Conservation (phyloP, 2,888 invertebrate species). For the Arenicola marina region DNA sequence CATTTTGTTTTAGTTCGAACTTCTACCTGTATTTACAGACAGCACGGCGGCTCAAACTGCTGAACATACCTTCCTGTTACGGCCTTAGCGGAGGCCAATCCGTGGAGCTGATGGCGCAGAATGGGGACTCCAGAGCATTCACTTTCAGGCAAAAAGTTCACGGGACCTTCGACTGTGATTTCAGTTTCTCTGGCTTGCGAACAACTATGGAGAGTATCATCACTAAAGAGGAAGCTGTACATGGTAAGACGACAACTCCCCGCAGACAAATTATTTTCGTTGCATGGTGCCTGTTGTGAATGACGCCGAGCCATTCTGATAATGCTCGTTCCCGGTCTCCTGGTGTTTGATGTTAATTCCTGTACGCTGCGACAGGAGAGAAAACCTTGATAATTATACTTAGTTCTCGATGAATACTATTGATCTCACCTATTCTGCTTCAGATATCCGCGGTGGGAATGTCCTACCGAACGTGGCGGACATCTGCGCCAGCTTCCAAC, state of each 20-base stretch:
- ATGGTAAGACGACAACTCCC: conserved; percentile 38
- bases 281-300: too few relatives aligned
- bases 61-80: conserved; percentile 76
- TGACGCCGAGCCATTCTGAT: too few relatives aligned
- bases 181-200: conserved; percentile 80
- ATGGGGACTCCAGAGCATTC: conserved; percentile 62
- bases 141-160: conserved; percentile 57
- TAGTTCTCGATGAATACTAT: too few relatives aligned
- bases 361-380: too few relatives aligned
- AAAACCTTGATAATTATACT: not conserved
- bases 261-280: too few relatives aligned
- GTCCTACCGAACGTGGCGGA: conserved; percentile 75
- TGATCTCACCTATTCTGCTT: too few relatives aligned
- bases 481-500: conserved; percentile 84
- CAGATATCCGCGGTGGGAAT: conserved; percentile 52
- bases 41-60: conserved; percentile 81
- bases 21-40: conserved; percentile 63
- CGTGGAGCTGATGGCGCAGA: conserved; percentile 79
- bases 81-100: conserved; percentile 81
- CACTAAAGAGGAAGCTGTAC: conserved; percentile 39
- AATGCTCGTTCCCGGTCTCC: too few relatives aligned
- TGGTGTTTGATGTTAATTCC: too few relatives aligned
- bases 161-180: conserved; percentile 78
- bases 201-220: conserved; percentile 38
- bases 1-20: not conserved